Evolutionary conservation across 2,113 vertebrate species (phyloP).

Genomic region (Sialia sialis): DNA sequence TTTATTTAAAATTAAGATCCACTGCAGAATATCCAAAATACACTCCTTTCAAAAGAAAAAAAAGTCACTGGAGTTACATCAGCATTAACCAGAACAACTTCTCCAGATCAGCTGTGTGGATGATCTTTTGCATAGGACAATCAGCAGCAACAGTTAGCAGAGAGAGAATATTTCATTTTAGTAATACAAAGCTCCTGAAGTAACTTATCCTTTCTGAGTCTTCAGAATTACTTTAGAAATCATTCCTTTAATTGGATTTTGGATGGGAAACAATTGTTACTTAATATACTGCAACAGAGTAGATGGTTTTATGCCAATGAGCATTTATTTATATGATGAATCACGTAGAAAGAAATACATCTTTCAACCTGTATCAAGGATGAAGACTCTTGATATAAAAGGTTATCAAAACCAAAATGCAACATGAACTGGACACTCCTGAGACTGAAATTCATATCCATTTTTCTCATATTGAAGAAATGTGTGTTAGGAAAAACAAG

Average conservation of each 20-base stretch:
- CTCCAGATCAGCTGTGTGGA: neutral
- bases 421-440: neutral
- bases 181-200: neutral
- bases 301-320: neutral
- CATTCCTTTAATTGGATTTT: neutral
- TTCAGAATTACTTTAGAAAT: neutral
- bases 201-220: neutral
- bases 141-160: neutral
- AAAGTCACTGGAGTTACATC: neutral
- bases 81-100: neutral
- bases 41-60: neutral
- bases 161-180: neutral
- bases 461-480: neutral
- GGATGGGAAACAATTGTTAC: accelerated
- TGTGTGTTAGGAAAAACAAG: neutral
- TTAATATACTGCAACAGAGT: neutral
- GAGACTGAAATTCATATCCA: neutral
- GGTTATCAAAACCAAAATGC: neutral
- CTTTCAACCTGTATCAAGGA: neutral
- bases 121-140: neutral
- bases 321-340: no score
- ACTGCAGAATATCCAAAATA: neutral
- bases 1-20: neutral
- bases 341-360: neutral
- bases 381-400: neutral